Percentiles rank a stretch among this genome's conserved stretches.
Conservation (phyloP, 2,888 invertebrate genomes). For the Achlya flavicornis region DNA sequence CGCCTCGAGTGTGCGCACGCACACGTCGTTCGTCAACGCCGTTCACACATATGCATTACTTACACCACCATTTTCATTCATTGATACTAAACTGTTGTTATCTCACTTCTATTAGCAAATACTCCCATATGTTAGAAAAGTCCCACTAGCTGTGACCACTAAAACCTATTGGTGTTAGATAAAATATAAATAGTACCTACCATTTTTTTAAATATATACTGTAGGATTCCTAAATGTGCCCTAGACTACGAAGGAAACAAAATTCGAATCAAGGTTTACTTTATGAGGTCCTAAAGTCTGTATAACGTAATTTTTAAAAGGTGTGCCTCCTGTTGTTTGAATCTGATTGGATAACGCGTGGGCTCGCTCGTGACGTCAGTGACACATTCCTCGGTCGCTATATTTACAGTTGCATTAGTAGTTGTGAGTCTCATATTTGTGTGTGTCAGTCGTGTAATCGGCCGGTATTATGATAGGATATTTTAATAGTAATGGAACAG, state of each 20-base stretch:
- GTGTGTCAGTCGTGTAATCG: constrained; percentile 34
- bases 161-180: background rate
- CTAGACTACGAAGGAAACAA: background rate
- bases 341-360: constrained; percentile 79
- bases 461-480: constrained; percentile 21
- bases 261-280: background rate
- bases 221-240: background rate
- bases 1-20: constrained; percentile 33
- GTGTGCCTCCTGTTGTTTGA: constrained; percentile 84
- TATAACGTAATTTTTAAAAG: constrained; percentile 68
- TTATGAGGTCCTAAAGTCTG: background rate
- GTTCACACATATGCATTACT: constrained; percentile 55
- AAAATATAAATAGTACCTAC: background rate
- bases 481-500: constrained; percentile 2
- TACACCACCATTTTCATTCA: constrained; percentile 63
- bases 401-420: constrained; percentile 66
- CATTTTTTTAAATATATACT: background rate
- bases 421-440: constrained; percentile 31
- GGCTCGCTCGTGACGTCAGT: constrained; percentile 82
- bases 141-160: constrained; percentile 28
- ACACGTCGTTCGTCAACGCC: constrained; percentile 52
- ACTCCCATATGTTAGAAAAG: constrained; percentile 39
- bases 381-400: constrained; percentile 73
- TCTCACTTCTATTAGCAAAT: constrained; percentile 58
- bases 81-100: constrained; percentile 50